phyloP scores from a whole-genome alignment of 2,888 invertebrate genomes.

The Philhelius pedissequus region DNA sequence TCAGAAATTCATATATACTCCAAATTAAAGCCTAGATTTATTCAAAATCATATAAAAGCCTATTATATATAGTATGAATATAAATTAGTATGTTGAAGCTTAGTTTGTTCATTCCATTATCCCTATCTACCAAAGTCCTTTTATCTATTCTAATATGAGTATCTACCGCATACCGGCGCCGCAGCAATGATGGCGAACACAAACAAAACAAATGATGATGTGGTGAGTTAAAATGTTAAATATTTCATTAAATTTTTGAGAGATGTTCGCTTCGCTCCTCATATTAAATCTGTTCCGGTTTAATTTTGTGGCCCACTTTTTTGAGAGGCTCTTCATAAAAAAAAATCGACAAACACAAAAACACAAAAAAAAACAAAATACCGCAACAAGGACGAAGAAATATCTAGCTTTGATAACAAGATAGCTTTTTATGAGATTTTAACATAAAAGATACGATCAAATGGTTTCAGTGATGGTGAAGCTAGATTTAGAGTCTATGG shows the following conservation, averaged over 20 bases:
- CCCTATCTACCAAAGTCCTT: background rate
- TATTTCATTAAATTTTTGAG: constrained; percentile 69
- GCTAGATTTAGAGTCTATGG: constrained; percentile 13
- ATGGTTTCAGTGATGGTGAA: constrained; percentile 34
- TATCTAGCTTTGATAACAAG: constrained; percentile 55
- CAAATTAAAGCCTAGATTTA: background rate
- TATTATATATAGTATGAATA: background rate
- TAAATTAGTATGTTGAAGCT: background rate
- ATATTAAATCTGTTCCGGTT: constrained; percentile 33
- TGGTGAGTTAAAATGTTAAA: constrained; percentile 59
- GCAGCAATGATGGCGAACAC: constrained; percentile 8
- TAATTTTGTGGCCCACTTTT: constrained; percentile 53
- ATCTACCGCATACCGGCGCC: background rate
- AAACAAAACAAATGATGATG: background rate
- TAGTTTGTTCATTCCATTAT: background rate
- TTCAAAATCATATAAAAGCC: background rate
- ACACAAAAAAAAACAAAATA: background rate
- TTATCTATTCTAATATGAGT: too few relatives aligned
- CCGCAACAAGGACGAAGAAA: constrained; percentile 17
- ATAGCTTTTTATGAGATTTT: constrained; percentile 61
- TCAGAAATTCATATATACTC: background rate
- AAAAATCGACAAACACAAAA: background rate
- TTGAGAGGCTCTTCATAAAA: constrained; percentile 11
- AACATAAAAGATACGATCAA: constrained; percentile 58
- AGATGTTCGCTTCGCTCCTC: constrained; percentile 47